Base-by-base conservation (phyloP, 1,140 invertebrate species). In the Heliconius himera region DNA sequence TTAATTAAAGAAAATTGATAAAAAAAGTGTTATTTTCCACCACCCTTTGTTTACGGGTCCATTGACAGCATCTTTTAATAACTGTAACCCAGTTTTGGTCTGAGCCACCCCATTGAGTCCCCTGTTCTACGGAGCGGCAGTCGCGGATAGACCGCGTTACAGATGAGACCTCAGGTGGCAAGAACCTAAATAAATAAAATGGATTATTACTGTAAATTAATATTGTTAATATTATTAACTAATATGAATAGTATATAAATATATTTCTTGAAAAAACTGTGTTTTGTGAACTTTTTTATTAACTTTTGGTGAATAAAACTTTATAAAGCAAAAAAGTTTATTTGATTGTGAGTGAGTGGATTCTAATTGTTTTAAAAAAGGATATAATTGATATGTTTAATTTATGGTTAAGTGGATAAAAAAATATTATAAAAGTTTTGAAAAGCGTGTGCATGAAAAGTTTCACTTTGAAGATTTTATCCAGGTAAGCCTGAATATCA, bases 91-190 rank as follows among this genome's bases (percentile, higher is more conserved):
- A 66, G 60, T 66, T 66, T 29, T 29, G 26, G 60, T 29, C 26
- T 66, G 26, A 66, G 60, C 60, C 60, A 66, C 60, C 60, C 74
- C 74, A 75, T 75, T 75, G 33, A 75, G 60, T 26, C 56, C 56
- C 60, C 60, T 75, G 51, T 75, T 75, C 26, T 20, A 74, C 54
- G 46, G 41, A 73, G 54, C 54, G 22, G 33, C 77, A 79, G 77
- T 79, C 77, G 77, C 54, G 54, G 72, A 26, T 16, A n/a, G 77
- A 41, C 26, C 73, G 77, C 73, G 72, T 26, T 70, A 70, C 51
- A 26, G 77, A 46, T n/a, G 77, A n/a, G 77, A 74, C 72, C 54
- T 79, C 54, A 29, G 38, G 51, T 22, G n/a, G 56, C 20, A 22
- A 60, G n/a, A 13, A 66, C 13, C 11, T 66, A 13, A 22, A 60